Evolutionary conservation across 2,797 vertebrate genomes (phyloP).

Genomic region (Arrhamphus sclerolepis): DNA sequence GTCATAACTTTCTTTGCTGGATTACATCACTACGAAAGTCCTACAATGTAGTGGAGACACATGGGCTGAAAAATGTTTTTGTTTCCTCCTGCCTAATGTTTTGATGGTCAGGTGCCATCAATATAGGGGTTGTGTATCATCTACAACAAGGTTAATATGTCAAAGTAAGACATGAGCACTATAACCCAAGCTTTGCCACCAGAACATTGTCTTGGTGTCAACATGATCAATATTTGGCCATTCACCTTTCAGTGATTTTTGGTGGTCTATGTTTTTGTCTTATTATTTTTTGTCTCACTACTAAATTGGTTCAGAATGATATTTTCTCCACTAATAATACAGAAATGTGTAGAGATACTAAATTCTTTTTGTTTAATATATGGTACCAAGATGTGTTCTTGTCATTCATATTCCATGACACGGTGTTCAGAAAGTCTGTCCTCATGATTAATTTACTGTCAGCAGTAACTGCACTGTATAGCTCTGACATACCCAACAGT

Average conservation of each 20-base stretch:
- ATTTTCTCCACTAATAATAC: not conserved
- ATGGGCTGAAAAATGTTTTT: too few relatives aligned
- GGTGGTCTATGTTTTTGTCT: not conserved
- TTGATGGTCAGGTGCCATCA: not conserved
- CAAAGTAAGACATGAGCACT: too few relatives aligned
- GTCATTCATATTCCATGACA: conserved; percentile 35
- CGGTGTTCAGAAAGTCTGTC: conserved; percentile 21
- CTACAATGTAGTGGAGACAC: too few relatives aligned
- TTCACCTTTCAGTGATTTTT: not conserved
- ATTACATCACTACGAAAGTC: too few relatives aligned
- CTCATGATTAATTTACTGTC: conserved; percentile 55
- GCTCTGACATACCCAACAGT: conserved; percentile 33
- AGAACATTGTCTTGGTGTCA: not conserved
- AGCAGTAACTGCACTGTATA: conserved; percentile 25
- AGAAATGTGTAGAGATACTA: not conserved
- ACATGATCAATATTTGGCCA: not conserved
- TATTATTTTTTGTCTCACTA: conserved; percentile 4
- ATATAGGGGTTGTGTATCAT: not conserved
- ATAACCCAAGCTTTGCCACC: not conserved
- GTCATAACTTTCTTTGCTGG: too few relatives aligned
- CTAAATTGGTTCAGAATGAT: not conserved
- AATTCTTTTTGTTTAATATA: not conserved
- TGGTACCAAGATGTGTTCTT: too few relatives aligned
- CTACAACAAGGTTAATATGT: not conserved
- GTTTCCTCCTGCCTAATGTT: not conserved